Evolutionary conservation across 2,113 vertebrate genomes (phyloP).

Genomic region (Nycticorax nycticorax): DNA sequence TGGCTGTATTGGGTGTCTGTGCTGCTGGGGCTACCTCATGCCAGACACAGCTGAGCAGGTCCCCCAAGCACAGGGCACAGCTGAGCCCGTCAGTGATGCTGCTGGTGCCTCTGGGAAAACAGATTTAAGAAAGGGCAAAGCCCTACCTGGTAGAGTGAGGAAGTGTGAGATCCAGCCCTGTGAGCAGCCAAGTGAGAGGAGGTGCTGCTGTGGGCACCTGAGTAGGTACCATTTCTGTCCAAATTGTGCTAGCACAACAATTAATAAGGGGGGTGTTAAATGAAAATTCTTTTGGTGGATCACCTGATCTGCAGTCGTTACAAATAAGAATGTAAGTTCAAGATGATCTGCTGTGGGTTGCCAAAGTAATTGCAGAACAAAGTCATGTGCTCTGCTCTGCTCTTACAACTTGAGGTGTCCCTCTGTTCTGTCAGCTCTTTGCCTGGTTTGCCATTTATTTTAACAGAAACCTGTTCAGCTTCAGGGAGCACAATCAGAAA

Average conservation of each 20-base stretch:
- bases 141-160: neutral
- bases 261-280: neutral
- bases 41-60: accelerated
- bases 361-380: neutral
- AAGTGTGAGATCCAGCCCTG: neutral
- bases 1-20: neutral
- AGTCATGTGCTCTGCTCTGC: neutral
- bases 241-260: neutral
- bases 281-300: neutral
- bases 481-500: neutral
- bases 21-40: neutral
- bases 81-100: neutral
- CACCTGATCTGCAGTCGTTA: neutral
- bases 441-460: neutral
- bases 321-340: neutral
- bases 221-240: neutral
- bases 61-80: neutral
- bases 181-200: neutral
- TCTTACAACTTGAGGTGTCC: neutral
- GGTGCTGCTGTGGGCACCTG: neutral
- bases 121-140: neutral
- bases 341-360: neutral
- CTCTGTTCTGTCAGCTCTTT: neutral
- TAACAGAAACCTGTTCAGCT: conserved; percentile 4
- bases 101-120: neutral